These are phyloP conservation scores for Listrodromus nycthemerus DNA, from an alignment of 2,888 invertebrate species.

Conservation along the genomic window DNA sequence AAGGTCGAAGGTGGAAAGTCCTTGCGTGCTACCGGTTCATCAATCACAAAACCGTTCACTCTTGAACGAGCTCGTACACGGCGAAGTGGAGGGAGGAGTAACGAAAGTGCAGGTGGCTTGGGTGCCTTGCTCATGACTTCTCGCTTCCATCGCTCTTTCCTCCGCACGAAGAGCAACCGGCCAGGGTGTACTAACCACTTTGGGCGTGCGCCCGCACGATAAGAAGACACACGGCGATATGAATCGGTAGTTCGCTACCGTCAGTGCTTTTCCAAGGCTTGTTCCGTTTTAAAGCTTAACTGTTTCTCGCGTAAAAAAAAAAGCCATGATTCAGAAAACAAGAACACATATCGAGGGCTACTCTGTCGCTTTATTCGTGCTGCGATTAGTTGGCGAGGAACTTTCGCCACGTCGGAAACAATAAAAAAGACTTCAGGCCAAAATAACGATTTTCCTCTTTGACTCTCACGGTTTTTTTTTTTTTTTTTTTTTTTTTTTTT, in stretches of 20 bases:
- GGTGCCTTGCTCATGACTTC: constrained; percentile 75
- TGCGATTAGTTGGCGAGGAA: neutral
- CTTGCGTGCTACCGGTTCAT: constrained; percentile 80
- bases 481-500: constrained; percentile 24
- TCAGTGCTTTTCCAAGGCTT: constrained; percentile 27
- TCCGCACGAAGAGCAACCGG: constrained; percentile 65
- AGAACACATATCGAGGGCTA: neutral
- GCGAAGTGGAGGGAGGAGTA: constrained; percentile 35
- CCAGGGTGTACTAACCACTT: constrained; percentile 64
- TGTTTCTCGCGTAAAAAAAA: neutral
- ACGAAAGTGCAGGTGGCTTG: constrained; percentile 35
- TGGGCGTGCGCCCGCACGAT: constrained; percentile 59
- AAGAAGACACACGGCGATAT: constrained; percentile 58
- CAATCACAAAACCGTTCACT: constrained; percentile 78
- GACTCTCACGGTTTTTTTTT: neutral
- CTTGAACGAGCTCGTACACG: constrained; percentile 65
- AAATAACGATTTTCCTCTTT: no score
- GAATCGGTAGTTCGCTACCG: constrained; percentile 1
- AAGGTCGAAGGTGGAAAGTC: constrained; percentile 68
- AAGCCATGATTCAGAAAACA: neutral
- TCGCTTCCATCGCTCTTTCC: constrained; percentile 78
- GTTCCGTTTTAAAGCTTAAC: constrained; percentile 32
- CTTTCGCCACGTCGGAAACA: neutral
- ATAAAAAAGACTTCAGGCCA: neutral
- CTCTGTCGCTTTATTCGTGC: neutral